Evolutionary conservation across 2,797 vertebrate species (phyloP).

Genomic region (Chelon auratus): DNA sequence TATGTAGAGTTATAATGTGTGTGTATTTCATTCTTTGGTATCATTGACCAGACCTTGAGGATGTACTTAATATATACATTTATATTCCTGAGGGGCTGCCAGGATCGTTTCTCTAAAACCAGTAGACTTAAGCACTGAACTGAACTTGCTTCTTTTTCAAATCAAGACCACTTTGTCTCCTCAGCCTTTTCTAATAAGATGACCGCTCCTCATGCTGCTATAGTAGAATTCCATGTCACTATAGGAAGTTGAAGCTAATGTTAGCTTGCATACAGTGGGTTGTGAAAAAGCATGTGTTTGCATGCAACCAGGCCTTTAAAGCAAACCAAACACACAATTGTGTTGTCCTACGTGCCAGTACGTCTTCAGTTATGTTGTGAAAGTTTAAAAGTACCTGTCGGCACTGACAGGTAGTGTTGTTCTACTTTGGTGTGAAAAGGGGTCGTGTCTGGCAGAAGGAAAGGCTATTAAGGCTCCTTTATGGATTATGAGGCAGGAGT

Average conservation of each 20-base stretch:
- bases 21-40: background rate
- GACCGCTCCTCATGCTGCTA: background rate
- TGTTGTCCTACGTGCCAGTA: constrained; percentile 21
- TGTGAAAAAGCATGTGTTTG: background rate
- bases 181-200: background rate
- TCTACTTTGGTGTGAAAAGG: constrained; percentile 69
- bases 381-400: constrained; percentile 37
- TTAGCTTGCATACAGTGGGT: background rate
- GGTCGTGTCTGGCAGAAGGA: constrained; percentile 68
- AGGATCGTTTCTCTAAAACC: constrained; percentile 6
- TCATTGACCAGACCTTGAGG: background rate
- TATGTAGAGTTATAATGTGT: background rate
- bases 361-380: constrained; percentile 43
- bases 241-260: background rate
- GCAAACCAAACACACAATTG: background rate
- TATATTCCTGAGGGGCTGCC: background rate
- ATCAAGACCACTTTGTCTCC: background rate
- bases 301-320: too few species aligned
- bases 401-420: constrained; percentile 57
- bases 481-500: constrained; percentile 79
- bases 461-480: constrained; percentile 78
- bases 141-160: background rate
- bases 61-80: background rate
- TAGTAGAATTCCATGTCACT: background rate
- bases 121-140: background rate